Base-by-base conservation (phyloP, 2,888 invertebrate genomes). In the Clostera curtula region DNA sequence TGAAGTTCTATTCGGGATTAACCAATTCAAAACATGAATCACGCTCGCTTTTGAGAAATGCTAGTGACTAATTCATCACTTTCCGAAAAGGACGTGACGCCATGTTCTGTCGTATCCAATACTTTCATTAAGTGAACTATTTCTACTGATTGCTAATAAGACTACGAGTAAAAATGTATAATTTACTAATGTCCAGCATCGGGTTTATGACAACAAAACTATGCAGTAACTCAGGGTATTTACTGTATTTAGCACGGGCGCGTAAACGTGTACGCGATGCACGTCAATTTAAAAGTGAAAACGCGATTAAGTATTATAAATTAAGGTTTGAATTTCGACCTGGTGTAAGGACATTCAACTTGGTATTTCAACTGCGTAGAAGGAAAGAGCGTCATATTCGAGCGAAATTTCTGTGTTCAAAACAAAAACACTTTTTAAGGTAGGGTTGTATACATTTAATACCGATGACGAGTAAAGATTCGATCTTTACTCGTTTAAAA, bases 271-370 rank as follows among this genome's bases (percentile, higher is more conserved):
- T n/a, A n/a, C n/a, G n/a, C 51, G 53, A 46, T 51, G 52, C 43
- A 57, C 58, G 43, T 32, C 12, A 27, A 52, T 39, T 47, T 44
- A 54, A 65, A 65, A 69, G 62, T 57, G 57, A 63, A 68, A 66
- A 53, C 43, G 43, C 29, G 29, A 43, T 43, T 54, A 39, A 53
- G n/a, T n/a, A n/a, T n/a, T n/a, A n/a, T n/a, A 58, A 43, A 57
- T 64, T 56, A 60, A 58, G 56, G 59, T 57, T 60, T 54, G 44
- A 56, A 63, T 55, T 48, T 56, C 53, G 48, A 44, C 42, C n/a
- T n/a, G n/a, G n/a, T n/a, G n/a, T n/a, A n/a, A n/a, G 57, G 55
- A 38, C 57, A 36, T 56, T 63, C 55, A 61, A 60, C 59, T 43
- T 37, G 30, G 10, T 34, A 31, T 21, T 33, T 30, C 31, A 33